Conservation (phyloP, 2,113 vertebrate species). For the Chloroceryle aenea region DNA sequence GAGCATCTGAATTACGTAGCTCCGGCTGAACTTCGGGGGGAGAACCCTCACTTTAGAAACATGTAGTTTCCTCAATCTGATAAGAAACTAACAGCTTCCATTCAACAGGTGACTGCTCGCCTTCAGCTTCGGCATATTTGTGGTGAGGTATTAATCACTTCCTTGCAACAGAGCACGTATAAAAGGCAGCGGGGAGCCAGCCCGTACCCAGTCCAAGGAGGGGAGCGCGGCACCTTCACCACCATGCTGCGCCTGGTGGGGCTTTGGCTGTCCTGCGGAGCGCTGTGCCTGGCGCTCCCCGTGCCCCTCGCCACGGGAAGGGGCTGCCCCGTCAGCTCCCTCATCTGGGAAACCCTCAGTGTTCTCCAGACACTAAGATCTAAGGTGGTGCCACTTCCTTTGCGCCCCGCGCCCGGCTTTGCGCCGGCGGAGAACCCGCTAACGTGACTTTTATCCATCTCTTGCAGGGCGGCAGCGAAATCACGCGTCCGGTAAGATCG, state of each 20-base stretch:
- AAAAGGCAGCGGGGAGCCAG: not conserved
- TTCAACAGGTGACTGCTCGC: constrained; percentile 36
- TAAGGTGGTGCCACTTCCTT: not conserved
- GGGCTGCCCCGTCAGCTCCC: rapidly evolving
- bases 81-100: constrained; percentile 41
- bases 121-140: constrained; percentile 1
- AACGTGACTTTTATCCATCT: not conserved
- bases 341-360: not conserved
- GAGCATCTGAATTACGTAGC: not conserved
- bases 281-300: not conserved
- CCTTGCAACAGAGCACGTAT: constrained; percentile 3
- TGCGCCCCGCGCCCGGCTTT: rapidly evolving
- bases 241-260: not conserved
- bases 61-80: constrained; percentile 43
- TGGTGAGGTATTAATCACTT: constrained; percentile 59
- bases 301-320: rapidly evolving
- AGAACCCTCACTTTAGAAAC: constrained; percentile 46
- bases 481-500: not conserved
- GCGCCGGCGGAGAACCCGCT: not conserved
- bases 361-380: rapidly evolving
- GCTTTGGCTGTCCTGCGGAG: not conserved
- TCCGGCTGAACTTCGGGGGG: not conserved
- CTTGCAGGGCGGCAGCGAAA: not conserved
- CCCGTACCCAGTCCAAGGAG: not conserved
- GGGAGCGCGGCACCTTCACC: not conserved